Conservation (phyloP, 2,113 vertebrate genomes). For the Cryptotis parvus region DNA sequence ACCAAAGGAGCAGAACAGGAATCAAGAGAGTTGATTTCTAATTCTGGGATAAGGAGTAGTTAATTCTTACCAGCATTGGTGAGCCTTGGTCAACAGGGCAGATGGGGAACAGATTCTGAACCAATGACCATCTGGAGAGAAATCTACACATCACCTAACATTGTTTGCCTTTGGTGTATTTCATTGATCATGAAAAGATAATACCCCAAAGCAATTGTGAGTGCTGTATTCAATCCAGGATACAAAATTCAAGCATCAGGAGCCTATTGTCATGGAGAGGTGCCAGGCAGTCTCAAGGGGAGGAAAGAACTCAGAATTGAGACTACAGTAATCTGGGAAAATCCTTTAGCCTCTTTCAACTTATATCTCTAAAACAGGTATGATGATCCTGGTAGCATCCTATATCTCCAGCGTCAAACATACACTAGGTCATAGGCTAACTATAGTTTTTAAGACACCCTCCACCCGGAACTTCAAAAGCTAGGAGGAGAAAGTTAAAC, state of each 20-base stretch:
- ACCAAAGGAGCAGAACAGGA: background rate
- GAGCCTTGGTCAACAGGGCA: background rate
- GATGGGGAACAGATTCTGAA: background rate
- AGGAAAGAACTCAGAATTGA: background rate
- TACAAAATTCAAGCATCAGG: background rate
- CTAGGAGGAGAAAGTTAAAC: background rate
- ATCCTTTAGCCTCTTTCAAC: conserved; percentile 12
- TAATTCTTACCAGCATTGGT: background rate
- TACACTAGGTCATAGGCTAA: background rate
- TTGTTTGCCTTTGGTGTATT: background rate
- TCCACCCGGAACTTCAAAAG: background rate
- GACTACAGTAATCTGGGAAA: background rate
- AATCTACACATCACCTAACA: background rate
- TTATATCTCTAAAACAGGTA: background rate
- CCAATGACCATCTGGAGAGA: background rate
- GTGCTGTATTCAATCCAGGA: background rate
- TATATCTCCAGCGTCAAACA: background rate
- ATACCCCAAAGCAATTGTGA: no score
- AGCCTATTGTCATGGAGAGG: background rate
- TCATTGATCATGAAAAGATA: background rate
- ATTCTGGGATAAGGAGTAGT: background rate
- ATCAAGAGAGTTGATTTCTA: background rate
- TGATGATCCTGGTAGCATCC: background rate
- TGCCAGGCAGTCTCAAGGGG: background rate
- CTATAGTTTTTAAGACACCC: background rate